Evolutionary conservation across 2,888 invertebrate genomes (phyloP).

Genomic region (Pecten maximus): DNA sequence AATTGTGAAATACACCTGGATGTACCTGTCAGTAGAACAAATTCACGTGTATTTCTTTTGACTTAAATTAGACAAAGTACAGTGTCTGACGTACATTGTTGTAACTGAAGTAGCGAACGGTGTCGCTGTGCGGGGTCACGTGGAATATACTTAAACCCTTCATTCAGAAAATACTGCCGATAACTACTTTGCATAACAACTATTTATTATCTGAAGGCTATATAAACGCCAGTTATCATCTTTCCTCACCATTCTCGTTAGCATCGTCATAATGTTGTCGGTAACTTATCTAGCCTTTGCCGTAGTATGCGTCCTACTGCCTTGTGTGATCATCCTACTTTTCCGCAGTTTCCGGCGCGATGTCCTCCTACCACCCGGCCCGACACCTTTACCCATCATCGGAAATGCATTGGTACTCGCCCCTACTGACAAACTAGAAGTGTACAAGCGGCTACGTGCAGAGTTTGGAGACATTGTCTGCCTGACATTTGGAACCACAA

Average conservation of each 20-base stretch:
- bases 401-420: background rate
- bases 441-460: background rate
- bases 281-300: background rate
- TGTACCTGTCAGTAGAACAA: background rate
- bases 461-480: conserved; percentile 1
- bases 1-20: background rate
- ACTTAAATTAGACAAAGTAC: background rate
- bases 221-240: background rate
- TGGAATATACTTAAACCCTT: background rate
- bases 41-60: background rate
- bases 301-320: background rate
- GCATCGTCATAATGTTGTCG: background rate
- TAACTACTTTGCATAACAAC: conserved; percentile 15
- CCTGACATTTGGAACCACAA: conserved; percentile 8
- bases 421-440: background rate
- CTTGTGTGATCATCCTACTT: background rate
- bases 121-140: background rate
- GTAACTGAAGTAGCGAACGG: background rate
- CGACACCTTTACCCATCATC: background rate
- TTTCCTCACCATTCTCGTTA: background rate
- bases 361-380: background rate
- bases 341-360: background rate
- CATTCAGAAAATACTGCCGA: background rate
- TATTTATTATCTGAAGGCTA: background rate
- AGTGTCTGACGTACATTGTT: background rate